Base-by-base conservation (phyloP, 2,797 vertebrate species). In the Sus cebifrons region DNA sequence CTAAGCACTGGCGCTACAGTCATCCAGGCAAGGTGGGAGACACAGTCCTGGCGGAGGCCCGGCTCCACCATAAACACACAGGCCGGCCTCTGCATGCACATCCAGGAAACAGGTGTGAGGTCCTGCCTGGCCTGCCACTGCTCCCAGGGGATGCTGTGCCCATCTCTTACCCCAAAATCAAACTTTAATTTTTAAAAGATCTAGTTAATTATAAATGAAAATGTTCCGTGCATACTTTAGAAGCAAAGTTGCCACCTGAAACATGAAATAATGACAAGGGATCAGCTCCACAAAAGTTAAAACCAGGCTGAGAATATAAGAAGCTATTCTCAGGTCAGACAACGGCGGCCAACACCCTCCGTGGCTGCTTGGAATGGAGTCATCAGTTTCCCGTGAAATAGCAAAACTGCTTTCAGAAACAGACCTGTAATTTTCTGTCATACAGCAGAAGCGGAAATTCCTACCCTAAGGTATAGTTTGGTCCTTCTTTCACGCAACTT, bases 1-100 rank as follows among this genome's bases (percentile, higher is more conserved):
- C 64, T 8, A 40, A 62, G 1, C 12, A 32, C 60, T 6, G 2
- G 25, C 6, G 36, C 23, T 68, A 17, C 15, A 15, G 27, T 0
- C 25, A n/a, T n/a, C 4, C 0, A 20, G 25, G 36, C 40, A n/a
- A 77, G 70, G 17, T 3, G 5, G 16, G 29, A 58, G 27, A 20
- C 21, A 21, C 10, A 0, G 11, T 5, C 3, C 7, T 1, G 56
- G 13, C 1, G 14, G 1, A 2, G 0, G 27, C 40, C 49, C n/a
- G 1, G 52, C 7, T 64, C 20, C 25, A 15, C 2, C 1, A 4
- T n/a, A 49, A 6, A 44, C 2, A 4, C 23, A 0, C 21, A 36
- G 20, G 56, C 2, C 14, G 62, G 25, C 18, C 60, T 23, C 32
- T 1, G 32, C 10, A 0, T 3, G 27, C 9, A 18, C 44, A 23